Base-by-base conservation (phyloP, 2,113 vertebrate genomes). In the Lethenteron reissneri region DNA sequence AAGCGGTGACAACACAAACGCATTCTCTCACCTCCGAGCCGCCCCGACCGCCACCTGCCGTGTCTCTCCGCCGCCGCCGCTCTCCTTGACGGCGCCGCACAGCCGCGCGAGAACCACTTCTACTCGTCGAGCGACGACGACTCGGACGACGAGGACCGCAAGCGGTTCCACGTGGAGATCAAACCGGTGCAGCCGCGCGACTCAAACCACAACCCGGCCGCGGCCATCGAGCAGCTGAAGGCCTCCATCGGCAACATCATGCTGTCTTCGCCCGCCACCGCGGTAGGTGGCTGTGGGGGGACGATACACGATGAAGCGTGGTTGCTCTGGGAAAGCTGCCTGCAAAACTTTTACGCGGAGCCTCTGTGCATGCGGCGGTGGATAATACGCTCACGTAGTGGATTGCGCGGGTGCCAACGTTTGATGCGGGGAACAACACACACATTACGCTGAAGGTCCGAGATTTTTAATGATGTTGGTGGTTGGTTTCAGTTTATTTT, bases 61-160 rank as follows among this genome's bases (percentile, higher is more conserved):
- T 9, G 64, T 68, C 64, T n/a, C 11, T n/a, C 11, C 64, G 25
- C 64, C 11, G 25, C 64, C 11, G 13, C 4, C 25, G n/a, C 2
- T 69, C 73, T 79, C 87, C 89, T 90, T 91, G 79, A 90, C 85
- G 0, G 2, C 12, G 1, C n/a, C 17, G 56, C 81, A 75, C 83
- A 78, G 2, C 82, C 84, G 8, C 84, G 76, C 2, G 85, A 84
- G 71, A 82, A 76, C 74, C 81, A 81, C 59, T 83, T 85, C 71
- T 91, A 86, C 75, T 90, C 90, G 10, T 95, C 90, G 0, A 90
- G 95, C 75, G 95, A 90, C 0, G 92, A 97, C 78, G 96, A 90
- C 0, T 91, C 91, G 1, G 92, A 94, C 59, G 90, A 94, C 0
- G 90, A 91, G 0, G 92, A 95, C 58, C 90, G 90, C 4, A 88